These are phyloP conservation scores for Channa striata DNA, from an alignment of 2,797 vertebrate genomes.

Conservation along the genomic window DNA sequence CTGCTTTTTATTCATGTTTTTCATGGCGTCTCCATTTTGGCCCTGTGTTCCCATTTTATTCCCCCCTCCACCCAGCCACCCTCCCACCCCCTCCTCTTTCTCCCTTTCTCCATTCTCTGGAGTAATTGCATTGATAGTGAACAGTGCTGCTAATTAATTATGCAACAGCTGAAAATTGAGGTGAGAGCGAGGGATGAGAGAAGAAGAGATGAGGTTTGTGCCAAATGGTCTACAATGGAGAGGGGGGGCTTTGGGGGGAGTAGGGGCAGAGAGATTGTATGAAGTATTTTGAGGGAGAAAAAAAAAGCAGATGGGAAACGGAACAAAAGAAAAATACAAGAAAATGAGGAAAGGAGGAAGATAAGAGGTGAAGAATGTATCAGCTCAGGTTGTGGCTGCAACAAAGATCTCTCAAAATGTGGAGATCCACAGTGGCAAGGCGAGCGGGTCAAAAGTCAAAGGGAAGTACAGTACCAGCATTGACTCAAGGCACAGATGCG, in stretches of 20 bases:
- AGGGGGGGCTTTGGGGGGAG: constrained; percentile 31
- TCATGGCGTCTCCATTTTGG: constrained; percentile 72
- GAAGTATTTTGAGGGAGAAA: constrained; percentile 39
- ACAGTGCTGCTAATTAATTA: constrained; percentile 87
- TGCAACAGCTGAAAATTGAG: constrained; percentile 86
- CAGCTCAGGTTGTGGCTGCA: constrained; percentile 71
- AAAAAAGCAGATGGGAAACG: constrained; percentile 68
- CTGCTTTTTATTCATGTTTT: constrained; percentile 60
- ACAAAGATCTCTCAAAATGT: constrained; percentile 65
- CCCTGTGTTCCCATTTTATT: constrained; percentile 62
- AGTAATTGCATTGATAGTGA: constrained; percentile 87
- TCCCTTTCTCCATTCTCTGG: constrained; percentile 73
- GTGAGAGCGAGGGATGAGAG: constrained; percentile 82
- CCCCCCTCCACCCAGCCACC: constrained; percentile 9
- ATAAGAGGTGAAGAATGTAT: constrained; percentile 63
- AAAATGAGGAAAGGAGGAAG: constrained; percentile 63
- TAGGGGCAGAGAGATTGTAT: constrained; percentile 21
- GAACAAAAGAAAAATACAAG: constrained; percentile 70
- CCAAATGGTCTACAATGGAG: constrained; percentile 76
- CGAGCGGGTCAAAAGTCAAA: constrained; percentile 53
- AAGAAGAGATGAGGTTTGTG: constrained; percentile 71
- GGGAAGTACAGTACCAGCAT: constrained; percentile 39
- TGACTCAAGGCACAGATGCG: constrained; percentile 53
- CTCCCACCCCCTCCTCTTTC: constrained; percentile 34
- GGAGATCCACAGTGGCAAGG: constrained; percentile 53